Evolutionary conservation across 2,113 vertebrate species (phyloP).

Genomic region (Morone chrysops): DNA sequence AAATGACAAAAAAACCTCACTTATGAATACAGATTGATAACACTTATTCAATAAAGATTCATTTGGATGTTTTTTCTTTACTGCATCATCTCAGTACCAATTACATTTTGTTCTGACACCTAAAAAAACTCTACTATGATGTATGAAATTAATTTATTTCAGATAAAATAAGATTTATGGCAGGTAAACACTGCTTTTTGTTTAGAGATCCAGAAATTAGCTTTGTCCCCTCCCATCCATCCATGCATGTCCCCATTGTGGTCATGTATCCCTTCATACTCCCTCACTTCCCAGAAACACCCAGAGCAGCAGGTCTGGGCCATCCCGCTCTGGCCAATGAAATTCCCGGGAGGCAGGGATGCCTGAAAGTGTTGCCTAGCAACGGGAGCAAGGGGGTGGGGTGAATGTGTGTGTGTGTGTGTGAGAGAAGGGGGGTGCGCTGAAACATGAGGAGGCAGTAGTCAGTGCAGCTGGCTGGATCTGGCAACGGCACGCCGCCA

Average conservation of each 20-base stretch:
- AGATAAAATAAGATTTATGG: not conserved
- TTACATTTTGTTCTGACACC: not conserved
- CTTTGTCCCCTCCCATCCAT: not conserved
- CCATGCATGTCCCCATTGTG: constrained; percentile 11
- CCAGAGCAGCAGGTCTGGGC: constrained; percentile 85
- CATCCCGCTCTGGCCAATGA: constrained; percentile 87
- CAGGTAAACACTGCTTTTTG: not conserved
- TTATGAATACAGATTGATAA: not conserved
- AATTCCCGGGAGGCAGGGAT: constrained; percentile 75
- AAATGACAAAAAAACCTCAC: not conserved
- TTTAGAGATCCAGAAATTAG: constrained; percentile 30
- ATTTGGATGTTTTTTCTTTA: not conserved
- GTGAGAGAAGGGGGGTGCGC: constrained; percentile 9
- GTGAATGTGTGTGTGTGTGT: constrained; percentile 27
- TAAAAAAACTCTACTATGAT: not conserved
- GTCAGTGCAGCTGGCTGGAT: constrained; percentile 92
- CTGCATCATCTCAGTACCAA: not conserved
- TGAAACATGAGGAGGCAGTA: constrained; percentile 83
- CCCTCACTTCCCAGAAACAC: constrained; percentile 59
- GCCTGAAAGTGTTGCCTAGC: constrained; percentile 93
- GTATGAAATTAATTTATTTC: not conserved
- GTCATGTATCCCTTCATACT: constrained; percentile 7
- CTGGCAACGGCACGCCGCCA: constrained; percentile 89
- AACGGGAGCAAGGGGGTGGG: constrained; percentile 78
- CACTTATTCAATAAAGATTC: not conserved